phyloP scores from a whole-genome alignment of 2,113 vertebrate species.

The Mirza zaza region DNA sequence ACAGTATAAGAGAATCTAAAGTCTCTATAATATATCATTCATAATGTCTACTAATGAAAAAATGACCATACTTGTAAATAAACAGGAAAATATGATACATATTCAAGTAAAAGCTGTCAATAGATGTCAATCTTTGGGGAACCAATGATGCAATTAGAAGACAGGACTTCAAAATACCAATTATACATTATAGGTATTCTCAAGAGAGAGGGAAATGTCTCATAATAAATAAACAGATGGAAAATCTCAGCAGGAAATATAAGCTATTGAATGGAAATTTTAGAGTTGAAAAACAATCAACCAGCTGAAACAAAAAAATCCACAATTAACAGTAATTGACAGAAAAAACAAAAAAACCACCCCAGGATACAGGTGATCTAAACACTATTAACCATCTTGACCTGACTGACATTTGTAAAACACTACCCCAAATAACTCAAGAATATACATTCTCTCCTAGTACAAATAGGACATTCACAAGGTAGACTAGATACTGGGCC shows the following conservation, averaged over 20 bases:
- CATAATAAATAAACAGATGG: background rate
- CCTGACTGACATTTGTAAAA: background rate
- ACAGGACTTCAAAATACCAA: constrained; percentile 23
- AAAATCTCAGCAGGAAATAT: background rate
- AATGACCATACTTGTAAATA: background rate
- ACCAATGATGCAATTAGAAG: background rate
- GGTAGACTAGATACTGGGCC: background rate
- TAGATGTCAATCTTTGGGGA: constrained; percentile 9
- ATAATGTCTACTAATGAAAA: background rate
- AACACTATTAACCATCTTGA: background rate
- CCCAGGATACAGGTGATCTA: background rate
- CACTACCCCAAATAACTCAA: background rate
- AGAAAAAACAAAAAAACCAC: background rate
- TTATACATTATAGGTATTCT: constrained; percentile 27
- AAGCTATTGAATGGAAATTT: constrained; percentile 29
- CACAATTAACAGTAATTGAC: background rate
- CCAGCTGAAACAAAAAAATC: constrained; percentile 11
- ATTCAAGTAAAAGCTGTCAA: constrained; percentile 27
- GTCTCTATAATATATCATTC: background rate
- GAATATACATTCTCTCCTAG: background rate
- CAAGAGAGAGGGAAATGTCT: background rate
- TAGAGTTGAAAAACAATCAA: constrained; percentile 10
- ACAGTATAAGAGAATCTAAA: background rate
- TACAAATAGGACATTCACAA: background rate
- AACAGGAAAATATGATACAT: background rate